Percentiles rank a stretch among this genome's conserved stretches.
phyloP scores from a whole-genome alignment of 2,888 invertebrate species.

The Eutolmus rufibarbis region DNA sequence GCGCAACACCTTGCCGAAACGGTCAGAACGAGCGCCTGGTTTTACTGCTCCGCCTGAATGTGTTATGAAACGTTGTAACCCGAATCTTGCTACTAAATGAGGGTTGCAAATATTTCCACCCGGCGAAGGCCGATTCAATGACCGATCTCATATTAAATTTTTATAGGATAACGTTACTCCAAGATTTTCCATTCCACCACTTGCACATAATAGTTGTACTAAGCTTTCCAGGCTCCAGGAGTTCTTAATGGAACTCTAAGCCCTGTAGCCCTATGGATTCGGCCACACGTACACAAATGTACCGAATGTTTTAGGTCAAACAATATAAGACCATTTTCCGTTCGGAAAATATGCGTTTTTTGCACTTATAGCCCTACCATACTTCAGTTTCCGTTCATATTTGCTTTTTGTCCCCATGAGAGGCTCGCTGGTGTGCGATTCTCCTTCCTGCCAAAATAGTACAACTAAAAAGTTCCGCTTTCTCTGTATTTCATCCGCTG shows the following conservation, averaged over 20 bases:
- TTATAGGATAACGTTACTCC: constrained; percentile 2
- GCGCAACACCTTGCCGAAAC: neutral
- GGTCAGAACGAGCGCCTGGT: neutral
- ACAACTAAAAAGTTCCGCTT: neutral
- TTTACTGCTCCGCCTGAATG: neutral
- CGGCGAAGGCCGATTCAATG: neutral
- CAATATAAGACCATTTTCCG: neutral
- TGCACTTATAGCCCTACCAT: neutral
- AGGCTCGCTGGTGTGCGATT: neutral
- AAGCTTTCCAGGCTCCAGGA: neutral
- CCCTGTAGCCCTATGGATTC: neutral
- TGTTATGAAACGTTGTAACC: neutral
- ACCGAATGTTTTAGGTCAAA: neutral
- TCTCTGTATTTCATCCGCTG: neutral
- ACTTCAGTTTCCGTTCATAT: neutral
- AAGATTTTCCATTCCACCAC: constrained; percentile 15
- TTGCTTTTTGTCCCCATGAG: neutral
- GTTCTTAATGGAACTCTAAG: neutral
- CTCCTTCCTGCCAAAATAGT: neutral
- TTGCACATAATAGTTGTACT: constrained; percentile 23
- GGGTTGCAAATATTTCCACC: too few species aligned
- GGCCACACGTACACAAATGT: neutral
- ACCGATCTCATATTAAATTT: constrained; percentile 26
- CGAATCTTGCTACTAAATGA: neutral
- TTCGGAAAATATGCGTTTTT: neutral